Evolutionary conservation across 2,113 vertebrate genomes (phyloP), one percentile per base, ranked within the genome.

Genomic region (Vimba vimba): DNA sequence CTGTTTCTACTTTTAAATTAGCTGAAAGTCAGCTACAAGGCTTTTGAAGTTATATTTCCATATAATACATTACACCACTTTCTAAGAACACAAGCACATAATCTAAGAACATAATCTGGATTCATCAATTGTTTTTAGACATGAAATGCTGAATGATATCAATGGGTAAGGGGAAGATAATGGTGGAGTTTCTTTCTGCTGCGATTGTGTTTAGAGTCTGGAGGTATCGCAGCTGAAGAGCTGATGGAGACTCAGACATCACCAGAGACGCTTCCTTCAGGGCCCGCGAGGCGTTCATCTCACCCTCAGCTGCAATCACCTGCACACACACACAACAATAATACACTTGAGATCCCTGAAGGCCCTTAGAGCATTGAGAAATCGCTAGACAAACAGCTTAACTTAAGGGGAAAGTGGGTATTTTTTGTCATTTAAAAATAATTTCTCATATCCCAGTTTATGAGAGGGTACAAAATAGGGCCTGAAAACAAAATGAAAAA

Each of bases 111-210:
- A 43, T 19, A 39, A 36, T 10, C 7, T 45, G 5, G 21, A 50
- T 7, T 6, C 12, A 25, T 55, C 33, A 6, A 52, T 11, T 6
- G 90, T 57, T 91, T 52, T 94, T 91, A 6, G 87, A 79, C 79
- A 92, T 81, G 6, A 95, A 94, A 62, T 60, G 82, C 62, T 95
- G 95, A 4, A 97, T 74, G 0, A 97, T 43, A 64, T 97, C 95
- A 66, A 97, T 92, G 39, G 97, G 97, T 87, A 98, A 86, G 43
- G 97, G 96, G 87, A 98, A 97, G 87, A 97, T 74, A 27, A 97
- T 96, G 82, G 97, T 97, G 82, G 96, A 98, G 91, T 97, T 97
- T 91, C 96, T 96, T 92, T 97, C 94, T 0, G 94, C 91, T 75
- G 97, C 96, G 4, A 98, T 94, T 2, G 91, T 90, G 91, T 86